phyloP scores from a whole-genome alignment of 2,113 vertebrate genomes.

The Henicopernis longicauda region DNA sequence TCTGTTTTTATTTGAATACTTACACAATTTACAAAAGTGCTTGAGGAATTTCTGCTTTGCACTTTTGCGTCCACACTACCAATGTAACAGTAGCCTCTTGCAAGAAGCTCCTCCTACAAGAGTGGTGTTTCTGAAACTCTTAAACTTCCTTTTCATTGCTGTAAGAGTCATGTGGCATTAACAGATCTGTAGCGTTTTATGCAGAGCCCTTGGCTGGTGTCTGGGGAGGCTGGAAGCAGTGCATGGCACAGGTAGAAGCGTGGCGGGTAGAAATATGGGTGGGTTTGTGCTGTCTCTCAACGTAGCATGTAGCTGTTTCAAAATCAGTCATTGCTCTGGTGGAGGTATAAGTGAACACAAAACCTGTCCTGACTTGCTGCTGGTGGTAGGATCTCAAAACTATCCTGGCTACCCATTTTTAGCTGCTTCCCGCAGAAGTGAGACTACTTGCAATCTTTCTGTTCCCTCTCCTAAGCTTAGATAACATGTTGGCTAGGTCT shows the following conservation, averaged over 20 bases:
- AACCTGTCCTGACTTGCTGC: not conserved
- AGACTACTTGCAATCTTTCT: not conserved
- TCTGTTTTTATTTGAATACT: not conserved
- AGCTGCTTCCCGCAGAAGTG: not conserved
- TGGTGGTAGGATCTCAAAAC: not conserved
- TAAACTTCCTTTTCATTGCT: not conserved
- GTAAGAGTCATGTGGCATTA: not conserved
- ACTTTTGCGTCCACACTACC: not conserved
- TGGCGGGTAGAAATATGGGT: fast-evolving
- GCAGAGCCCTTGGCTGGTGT: not conserved
- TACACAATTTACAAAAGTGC: not conserved
- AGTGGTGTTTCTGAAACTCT: not conserved
- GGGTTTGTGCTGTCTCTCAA: not conserved
- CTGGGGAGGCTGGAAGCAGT: not conserved
- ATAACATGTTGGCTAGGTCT: not conserved
- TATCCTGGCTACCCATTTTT: not conserved
- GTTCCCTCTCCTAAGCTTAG: not conserved
- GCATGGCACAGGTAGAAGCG: not conserved
- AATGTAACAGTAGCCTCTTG: not conserved
- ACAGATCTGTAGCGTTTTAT: not conserved
- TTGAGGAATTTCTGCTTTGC: not conserved
- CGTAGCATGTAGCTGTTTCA: not conserved
- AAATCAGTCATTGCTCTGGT: not conserved
- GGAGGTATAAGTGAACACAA: not conserved
- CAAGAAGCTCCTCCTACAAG: not conserved